phyloP scores from a whole-genome alignment of 2,797 vertebrate species.

The Vireo griseus region DNA sequence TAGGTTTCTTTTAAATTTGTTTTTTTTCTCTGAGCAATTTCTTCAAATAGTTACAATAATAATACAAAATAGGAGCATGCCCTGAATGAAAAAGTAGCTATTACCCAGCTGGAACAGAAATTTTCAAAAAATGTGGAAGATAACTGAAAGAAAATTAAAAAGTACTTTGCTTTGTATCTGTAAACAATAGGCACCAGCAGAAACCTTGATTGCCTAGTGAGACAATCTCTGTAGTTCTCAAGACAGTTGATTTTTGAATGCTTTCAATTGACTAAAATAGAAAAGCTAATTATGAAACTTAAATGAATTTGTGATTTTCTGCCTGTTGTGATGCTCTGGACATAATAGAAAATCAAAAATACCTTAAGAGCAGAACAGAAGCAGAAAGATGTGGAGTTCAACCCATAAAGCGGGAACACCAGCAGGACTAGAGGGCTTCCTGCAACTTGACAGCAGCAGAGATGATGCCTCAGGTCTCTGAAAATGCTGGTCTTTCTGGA shows the following conservation, averaged over 20 bases:
- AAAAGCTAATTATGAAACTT: neutral
- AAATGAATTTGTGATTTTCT: neutral
- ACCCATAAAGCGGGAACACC: neutral
- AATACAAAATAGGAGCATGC: neutral
- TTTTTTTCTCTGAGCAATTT: neutral
- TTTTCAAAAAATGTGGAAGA: neutral
- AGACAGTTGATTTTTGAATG: neutral
- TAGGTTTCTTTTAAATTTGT: neutral
- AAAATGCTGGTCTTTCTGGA: neutral
- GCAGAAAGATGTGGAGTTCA: neutral
- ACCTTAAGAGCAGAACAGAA: neutral
- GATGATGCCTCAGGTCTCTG: neutral
- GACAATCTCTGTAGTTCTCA: neutral
- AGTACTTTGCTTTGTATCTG: neutral
- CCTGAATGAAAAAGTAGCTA: neutral
- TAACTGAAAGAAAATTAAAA: neutral
- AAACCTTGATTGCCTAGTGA: neutral
- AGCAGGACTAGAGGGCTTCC: neutral
- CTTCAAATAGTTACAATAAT: neutral
- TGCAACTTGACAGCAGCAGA: neutral
- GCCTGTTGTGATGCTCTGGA: neutral
- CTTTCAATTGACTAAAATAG: neutral
- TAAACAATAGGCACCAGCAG: neutral
- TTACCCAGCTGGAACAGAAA: neutral
- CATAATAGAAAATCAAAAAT: neutral